Conservation (phyloP, 2,797 vertebrate genomes). For the Acanthurus leucopareius region DNA sequence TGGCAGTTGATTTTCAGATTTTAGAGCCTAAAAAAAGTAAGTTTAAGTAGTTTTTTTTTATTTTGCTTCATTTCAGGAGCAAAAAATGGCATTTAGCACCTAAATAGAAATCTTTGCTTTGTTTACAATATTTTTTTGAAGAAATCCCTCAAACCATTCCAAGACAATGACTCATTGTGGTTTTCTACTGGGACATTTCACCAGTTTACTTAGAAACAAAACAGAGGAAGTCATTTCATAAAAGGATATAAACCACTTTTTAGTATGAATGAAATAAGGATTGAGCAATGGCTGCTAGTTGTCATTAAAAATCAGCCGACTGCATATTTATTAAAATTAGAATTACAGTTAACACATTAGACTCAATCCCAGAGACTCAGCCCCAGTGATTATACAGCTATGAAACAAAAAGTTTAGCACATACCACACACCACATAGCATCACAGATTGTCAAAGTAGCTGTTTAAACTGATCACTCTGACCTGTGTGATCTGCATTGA, state of each 20-base stretch:
- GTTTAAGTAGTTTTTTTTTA: too few species aligned
- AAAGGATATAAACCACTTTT: conserved; percentile 1
- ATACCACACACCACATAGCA: too few species aligned
- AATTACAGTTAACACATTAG: too few species aligned
- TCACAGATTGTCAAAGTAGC: too few species aligned
- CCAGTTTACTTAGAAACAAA: conserved; percentile 7
- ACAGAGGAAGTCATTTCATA: background rate
- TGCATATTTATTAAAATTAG: background rate
- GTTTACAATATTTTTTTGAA: too few species aligned
- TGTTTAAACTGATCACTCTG: background rate
- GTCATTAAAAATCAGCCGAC: background rate
- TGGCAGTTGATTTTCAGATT: conserved; percentile 14
- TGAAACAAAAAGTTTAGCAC: background rate
- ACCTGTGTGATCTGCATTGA: background rate
- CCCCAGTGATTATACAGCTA: background rate
- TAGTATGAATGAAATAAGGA: background rate
- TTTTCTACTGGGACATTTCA: background rate
- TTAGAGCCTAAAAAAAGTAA: conserved; percentile 4
- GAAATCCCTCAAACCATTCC: background rate
- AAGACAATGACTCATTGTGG: background rate
- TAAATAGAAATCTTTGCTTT: too few species aligned
- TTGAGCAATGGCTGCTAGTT: background rate
- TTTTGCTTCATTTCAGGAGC: too few species aligned
- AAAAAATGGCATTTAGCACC: too few species aligned
- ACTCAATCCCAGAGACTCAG: too few species aligned